These are phyloP conservation scores for Drosophila koepferae DNA, from an alignment of 2,888 invertebrate genomes.

Conservation along the genomic window DNA sequence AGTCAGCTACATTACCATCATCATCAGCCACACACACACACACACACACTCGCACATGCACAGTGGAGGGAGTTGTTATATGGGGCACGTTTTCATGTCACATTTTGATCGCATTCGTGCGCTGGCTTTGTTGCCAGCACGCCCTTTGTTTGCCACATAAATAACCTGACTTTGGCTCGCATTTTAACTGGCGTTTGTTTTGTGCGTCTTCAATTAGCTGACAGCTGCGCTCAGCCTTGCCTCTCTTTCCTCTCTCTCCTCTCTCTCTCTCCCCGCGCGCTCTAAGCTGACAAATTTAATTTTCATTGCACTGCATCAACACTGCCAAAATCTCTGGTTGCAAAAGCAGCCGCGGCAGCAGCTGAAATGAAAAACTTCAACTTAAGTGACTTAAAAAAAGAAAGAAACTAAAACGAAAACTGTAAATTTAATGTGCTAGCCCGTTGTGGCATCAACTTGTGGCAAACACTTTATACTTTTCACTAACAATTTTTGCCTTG, in stretches of 20 bases:
- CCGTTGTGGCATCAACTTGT: constrained; percentile 69
- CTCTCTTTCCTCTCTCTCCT: no score
- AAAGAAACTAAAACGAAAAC: constrained; percentile 56
- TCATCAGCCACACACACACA: constrained; percentile 24
- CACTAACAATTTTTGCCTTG: constrained; percentile 69
- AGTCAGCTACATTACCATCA: constrained; percentile 36
- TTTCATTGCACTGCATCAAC: constrained; percentile 65
- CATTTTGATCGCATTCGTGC: constrained; percentile 51
- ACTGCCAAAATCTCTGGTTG: constrained; percentile 13
- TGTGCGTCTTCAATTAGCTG: constrained; percentile 48
- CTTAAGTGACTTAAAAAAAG: constrained; percentile 77
- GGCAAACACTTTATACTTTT: constrained; percentile 73
- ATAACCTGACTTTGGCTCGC: constrained; percentile 36
- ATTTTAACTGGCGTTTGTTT: constrained; percentile 23
- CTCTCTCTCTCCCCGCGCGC: background rate
- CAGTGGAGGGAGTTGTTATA: constrained; percentile 15
- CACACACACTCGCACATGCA: constrained; percentile 4
- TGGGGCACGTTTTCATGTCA: constrained; percentile 58
- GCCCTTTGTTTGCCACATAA: constrained; percentile 45
- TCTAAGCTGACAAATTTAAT: constrained; percentile 69
- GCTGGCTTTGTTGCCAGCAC: constrained; percentile 12
- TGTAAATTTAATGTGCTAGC: constrained; percentile 76
- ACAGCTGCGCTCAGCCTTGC: constrained; percentile 18
- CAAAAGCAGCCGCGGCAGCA: constrained; percentile 3
- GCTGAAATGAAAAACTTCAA: constrained; percentile 52